These are phyloP conservation scores for Passerina amoena DNA, from an alignment of 2,113 vertebrate genomes.

Conservation along the genomic window DNA sequence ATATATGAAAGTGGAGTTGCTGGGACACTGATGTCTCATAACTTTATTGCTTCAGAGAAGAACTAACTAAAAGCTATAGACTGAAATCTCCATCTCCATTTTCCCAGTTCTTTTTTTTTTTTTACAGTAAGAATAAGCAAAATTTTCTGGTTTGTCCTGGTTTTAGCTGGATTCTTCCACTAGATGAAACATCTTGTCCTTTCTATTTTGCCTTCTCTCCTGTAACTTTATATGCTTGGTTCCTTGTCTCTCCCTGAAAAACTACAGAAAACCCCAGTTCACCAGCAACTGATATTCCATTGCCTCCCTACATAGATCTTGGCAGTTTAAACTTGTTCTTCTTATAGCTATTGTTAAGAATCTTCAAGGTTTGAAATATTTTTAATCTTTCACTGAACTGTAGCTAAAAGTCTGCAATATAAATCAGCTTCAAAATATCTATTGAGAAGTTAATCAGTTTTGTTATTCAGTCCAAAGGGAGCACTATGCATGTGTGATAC, in stretches of 20 bases:
- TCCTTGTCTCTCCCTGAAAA: not conserved
- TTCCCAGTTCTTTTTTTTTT: not conserved
- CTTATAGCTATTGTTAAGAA: not conserved
- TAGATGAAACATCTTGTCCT: not conserved
- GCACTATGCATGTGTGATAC: accelerated
- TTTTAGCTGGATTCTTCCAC: not conserved
- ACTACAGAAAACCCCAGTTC: not conserved
- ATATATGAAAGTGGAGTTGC: not conserved
- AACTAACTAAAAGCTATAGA: not conserved
- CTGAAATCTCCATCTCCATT: not conserved
- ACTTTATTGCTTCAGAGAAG: not conserved
- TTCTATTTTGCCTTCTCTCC: not conserved
- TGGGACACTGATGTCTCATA: not conserved
- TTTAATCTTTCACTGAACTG: not conserved
- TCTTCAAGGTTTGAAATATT: not conserved
- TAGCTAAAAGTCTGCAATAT: not conserved
- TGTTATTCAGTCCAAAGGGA: not conserved
- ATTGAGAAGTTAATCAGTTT: not conserved
- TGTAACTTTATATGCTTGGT: not conserved
- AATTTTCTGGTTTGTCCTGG: not conserved
- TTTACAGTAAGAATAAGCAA: not conserved
- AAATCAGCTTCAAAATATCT: not conserved
- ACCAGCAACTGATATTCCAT: not conserved
- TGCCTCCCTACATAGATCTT: not conserved
- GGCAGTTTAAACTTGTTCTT: not conserved